Evolutionary conservation across 1,140 invertebrate species (phyloP).

Genomic region (Drosophila melanogaster): Release_6_plus_ISO1_MT NT_033779.5:19014501-19015000

Average conservation of each 20-base stretch:
- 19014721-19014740: too few relatives aligned
- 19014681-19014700: not conserved
- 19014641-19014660: constrained; percentile 23
- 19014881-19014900: not conserved
- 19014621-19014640: constrained; percentile 69
- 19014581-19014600: constrained; percentile 61
- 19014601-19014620: constrained; percentile 83
- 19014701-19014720: too few relatives aligned
- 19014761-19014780: too few relatives aligned
- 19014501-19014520: constrained; percentile 29
- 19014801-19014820: too few relatives aligned
- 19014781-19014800: too few relatives aligned
- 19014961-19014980: constrained; percentile 75
- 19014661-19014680: constrained; percentile 52
- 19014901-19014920: constrained; percentile 65
- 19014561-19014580: constrained; percentile 18
- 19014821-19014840: too few relatives aligned
- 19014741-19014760: too few relatives aligned
- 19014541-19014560: constrained; percentile 18
- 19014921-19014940: constrained; percentile 69
- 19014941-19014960: constrained; percentile 62
- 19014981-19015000: constrained; percentile 63
- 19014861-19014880: too few relatives aligned
- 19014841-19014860: too few relatives aligned
- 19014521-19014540: not conserved